These are phyloP conservation scores for Amaurobius ferox DNA, from an alignment of 2,888 invertebrate species.

Conservation along the genomic window DNA sequence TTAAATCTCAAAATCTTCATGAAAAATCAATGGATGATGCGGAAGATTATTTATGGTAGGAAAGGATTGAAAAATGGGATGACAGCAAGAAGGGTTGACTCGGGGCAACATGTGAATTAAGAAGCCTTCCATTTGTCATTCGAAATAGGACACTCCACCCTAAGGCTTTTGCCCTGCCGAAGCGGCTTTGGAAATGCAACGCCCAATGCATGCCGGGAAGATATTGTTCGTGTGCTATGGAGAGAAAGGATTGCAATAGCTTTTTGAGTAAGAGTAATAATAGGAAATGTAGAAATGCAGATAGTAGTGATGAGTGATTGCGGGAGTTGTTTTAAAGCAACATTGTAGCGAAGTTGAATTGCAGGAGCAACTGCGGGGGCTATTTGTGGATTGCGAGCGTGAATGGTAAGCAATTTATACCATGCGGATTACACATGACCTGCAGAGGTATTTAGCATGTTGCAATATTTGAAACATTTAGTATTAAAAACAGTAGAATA, in stretches of 20 bases:
- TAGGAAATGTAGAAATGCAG: not conserved
- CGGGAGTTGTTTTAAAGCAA: too few relatives aligned
- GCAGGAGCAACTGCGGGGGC: too few relatives aligned
- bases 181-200: not conserved
- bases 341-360: too few relatives aligned
- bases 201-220: not conserved
- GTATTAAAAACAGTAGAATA: too few relatives aligned
- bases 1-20: not conserved
- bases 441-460: too few relatives aligned
- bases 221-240: not conserved
- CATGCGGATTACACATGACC: too few relatives aligned
- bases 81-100: slow-evolving; percentile 1
- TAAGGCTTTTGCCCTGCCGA: not conserved
- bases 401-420: too few relatives aligned
- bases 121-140: not conserved
- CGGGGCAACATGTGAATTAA: slow-evolving; percentile 11
- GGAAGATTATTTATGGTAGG: not conserved
- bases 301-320: too few relatives aligned
- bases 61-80: slow-evolving; percentile 7
- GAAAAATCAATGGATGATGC: not conserved
- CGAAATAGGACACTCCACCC: slow-evolving; percentile 12
- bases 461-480: too few relatives aligned
- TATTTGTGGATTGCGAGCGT: too few relatives aligned
- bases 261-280: not conserved
- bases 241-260: not conserved